phyloP scores from a whole-genome alignment of 2,113 vertebrate genomes.

The Pandion haliaetus region DNA sequence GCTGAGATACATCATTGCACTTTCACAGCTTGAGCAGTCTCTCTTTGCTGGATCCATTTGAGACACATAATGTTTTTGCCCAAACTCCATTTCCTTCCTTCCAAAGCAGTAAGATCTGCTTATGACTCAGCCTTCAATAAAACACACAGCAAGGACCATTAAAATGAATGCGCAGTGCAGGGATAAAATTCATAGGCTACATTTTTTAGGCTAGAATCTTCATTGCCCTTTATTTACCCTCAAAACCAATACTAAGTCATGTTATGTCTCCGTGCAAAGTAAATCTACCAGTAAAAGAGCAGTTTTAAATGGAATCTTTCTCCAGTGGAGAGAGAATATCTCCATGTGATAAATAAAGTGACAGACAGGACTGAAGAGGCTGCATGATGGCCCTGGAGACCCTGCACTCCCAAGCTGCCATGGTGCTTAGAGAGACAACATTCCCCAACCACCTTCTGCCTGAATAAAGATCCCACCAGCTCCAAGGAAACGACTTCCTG shows the following conservation, averaged over 20 bases:
- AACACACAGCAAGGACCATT: slow-evolving; percentile 32
- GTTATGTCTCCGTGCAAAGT: not conserved
- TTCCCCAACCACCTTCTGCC: not conserved
- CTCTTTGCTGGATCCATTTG: not conserved
- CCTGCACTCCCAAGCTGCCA: accelerated
- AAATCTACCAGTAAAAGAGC: not conserved
- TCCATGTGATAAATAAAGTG: not conserved
- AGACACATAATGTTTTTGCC: not conserved
- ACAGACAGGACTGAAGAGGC: not conserved
- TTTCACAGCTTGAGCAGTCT: slow-evolving; percentile 18
- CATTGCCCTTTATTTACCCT: not conserved
- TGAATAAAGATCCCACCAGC: not conserved
- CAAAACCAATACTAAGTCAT: not conserved
- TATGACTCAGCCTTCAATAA: slow-evolving; percentile 54
- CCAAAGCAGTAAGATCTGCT: slow-evolving; percentile 8
- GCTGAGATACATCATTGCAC: not conserved
- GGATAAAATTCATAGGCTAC: not conserved
- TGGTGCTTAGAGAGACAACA: not conserved
- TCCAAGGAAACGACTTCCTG: not conserved
- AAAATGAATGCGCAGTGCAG: not conserved
- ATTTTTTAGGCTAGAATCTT: not conserved
- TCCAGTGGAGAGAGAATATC: not conserved
- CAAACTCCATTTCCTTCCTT: slow-evolving; percentile 15
- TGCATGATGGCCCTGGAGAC: not conserved
- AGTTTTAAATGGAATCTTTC: not conserved